These are phyloP conservation scores for Drosophila pachea DNA, from an alignment of 1,140 invertebrate species.

Conservation along the genomic window DNA sequence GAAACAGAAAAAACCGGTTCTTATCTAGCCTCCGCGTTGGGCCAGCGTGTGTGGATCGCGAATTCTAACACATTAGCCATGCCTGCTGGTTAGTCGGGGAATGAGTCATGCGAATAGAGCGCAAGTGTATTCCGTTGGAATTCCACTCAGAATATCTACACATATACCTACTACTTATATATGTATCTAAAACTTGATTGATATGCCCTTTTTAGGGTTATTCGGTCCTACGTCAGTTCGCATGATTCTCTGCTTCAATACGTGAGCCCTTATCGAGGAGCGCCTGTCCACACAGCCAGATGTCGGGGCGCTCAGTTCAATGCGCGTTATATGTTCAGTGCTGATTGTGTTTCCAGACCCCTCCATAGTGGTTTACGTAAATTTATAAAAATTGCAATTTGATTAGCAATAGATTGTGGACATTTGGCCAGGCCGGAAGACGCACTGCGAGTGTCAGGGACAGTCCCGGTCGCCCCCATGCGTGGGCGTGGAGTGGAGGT, in stretches of 20 bases:
- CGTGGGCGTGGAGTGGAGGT: no score
- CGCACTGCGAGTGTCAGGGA: conserved; percentile 39
- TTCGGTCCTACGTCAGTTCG: no score
- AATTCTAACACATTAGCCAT: conserved; percentile 2
- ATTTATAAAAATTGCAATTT: conserved; percentile 75
- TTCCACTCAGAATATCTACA: neutral
- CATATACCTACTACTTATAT: neutral
- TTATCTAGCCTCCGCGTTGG: no score
- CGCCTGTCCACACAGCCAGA: no score
- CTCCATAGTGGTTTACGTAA: conserved; percentile 60
- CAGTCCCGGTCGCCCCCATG: no score
- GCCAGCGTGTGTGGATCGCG: neutral
- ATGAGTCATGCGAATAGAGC: neutral
- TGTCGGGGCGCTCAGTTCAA: neutral
- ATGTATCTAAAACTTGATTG: no score
- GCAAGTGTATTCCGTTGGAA: neutral
- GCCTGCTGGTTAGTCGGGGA: neutral
- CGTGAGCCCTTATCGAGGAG: no score
- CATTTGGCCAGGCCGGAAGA: conserved; percentile 32
- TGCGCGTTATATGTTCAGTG: neutral
- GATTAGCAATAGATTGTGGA: conserved; percentile 53
- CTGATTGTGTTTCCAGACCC: conserved; percentile 12
- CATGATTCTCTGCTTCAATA: no score
- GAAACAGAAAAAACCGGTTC: no score
- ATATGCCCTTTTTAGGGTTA: no score